phyloP scores from a whole-genome alignment of 1,140 invertebrate genomes.

The Hypsibius dujardini region DNA sequence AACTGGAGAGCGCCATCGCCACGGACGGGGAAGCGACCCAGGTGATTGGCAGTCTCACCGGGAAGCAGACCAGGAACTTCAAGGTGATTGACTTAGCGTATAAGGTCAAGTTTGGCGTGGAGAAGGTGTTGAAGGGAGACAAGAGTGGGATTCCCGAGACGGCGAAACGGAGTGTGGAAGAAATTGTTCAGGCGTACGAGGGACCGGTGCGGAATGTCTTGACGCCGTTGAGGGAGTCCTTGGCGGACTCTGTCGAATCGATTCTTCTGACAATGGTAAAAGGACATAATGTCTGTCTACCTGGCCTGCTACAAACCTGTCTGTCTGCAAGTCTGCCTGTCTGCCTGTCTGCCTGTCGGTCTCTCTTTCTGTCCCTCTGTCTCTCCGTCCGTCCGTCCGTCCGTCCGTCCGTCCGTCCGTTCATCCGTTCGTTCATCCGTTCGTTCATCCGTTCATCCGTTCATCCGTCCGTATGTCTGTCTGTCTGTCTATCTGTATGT shows the following conservation, averaged over 20 bases:
- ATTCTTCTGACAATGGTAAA: conserved; percentile 60
- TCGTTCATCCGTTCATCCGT: too few relatives aligned
- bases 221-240: conserved; percentile 52
- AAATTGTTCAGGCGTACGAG: conserved; percentile 25
- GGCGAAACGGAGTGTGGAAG: conserved; percentile 20
- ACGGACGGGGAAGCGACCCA: conserved; percentile 58
- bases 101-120: conserved; percentile 54
- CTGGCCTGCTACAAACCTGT: too few relatives aligned
- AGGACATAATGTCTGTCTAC: too few relatives aligned
- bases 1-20: conserved; percentile 22
- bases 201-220: conserved; percentile 42
- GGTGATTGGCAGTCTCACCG: conserved; percentile 44
- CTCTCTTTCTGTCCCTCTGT: too few relatives aligned
- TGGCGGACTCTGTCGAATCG: conserved; percentile 65
- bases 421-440: too few relatives aligned
- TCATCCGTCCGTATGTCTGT: too few relatives aligned
- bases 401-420: too few relatives aligned
- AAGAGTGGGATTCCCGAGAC: conserved; percentile 17
- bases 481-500: too few relatives aligned
- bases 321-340: too few relatives aligned
- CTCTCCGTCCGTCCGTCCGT: too few relatives aligned
- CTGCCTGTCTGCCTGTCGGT: too few relatives aligned
- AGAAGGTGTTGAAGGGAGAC: conserved; percentile 40
- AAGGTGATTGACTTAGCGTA: conserved; percentile 59
- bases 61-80: conserved; percentile 39